Evolutionary conservation across 2,797 vertebrate species (phyloP).

Genomic region (Odontamblyopus lacepedii): DNA sequence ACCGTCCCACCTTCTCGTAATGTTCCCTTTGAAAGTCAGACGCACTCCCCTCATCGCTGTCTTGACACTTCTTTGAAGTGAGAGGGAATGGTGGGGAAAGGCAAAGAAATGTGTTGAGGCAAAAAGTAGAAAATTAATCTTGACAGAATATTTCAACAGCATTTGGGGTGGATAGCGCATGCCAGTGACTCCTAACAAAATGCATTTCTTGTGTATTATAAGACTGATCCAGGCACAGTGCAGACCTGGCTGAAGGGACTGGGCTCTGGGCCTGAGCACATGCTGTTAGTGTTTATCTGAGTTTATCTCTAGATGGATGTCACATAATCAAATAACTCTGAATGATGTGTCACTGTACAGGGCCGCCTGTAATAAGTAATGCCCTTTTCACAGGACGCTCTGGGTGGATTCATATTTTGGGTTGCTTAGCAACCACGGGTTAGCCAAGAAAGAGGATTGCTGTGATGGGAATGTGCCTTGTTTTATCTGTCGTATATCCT

Average conservation of each 20-base stretch:
- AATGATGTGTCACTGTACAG: constrained; percentile 38
- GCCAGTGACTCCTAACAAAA: constrained; percentile 28
- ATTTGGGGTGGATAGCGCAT: constrained; percentile 1
- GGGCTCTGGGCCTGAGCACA: constrained; percentile 62
- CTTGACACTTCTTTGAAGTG: constrained; percentile 59
- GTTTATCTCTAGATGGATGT: constrained; percentile 69
- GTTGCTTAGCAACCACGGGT: constrained; percentile 71
- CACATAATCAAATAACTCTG: constrained; percentile 69
- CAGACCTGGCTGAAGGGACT: constrained; percentile 51
- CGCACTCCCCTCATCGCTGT: constrained; percentile 14
- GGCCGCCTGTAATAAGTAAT: constrained; percentile 68
- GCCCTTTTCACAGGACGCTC: constrained; percentile 49
- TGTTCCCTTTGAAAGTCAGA: constrained; percentile 20
- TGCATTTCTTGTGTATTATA: constrained; percentile 36
- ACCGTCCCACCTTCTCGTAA: constrained; percentile 22
- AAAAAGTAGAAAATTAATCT: constrained; percentile 51
- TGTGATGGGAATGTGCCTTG: constrained; percentile 47
- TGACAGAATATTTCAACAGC: constrained; percentile 42
- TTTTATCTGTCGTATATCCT: constrained; percentile 9
- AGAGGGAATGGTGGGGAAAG: constrained; percentile 17
- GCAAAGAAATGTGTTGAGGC: constrained; percentile 25
- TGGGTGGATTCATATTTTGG: constrained; percentile 74
- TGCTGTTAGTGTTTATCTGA: constrained; percentile 50
- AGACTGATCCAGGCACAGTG: constrained; percentile 28
- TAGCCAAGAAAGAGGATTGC: constrained; percentile 56